These are phyloP conservation scores for Ennomos erosarius DNA, from an alignment of 2,888 invertebrate genomes.

Conservation along the genomic window DNA sequence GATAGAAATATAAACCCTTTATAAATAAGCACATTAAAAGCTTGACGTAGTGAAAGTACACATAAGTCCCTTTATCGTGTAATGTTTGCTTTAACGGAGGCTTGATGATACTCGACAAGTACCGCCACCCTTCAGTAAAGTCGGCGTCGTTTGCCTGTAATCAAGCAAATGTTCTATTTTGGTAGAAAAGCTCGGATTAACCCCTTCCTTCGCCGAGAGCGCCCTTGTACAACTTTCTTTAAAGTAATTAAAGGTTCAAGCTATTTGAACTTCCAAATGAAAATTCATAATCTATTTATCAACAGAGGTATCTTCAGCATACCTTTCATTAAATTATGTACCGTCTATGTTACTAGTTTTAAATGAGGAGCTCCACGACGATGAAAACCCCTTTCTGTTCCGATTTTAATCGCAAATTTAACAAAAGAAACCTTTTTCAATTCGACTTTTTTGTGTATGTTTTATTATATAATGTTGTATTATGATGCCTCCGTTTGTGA, in stretches of 20 bases:
- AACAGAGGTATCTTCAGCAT: constrained; percentile 50
- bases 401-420: neutral
- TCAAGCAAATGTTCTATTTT: constrained; percentile 72
- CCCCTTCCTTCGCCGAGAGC: constrained; percentile 59
- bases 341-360: constrained; percentile 1
- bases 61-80: constrained; percentile 42
- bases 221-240: constrained; percentile 72
- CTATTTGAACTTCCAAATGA: constrained; percentile 69
- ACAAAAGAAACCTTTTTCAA: too few species aligned
- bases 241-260: constrained; percentile 76
- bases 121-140: constrained; percentile 38
- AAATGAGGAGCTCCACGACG: neutral
- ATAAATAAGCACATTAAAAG: constrained; percentile 24
- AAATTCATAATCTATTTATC: constrained; percentile 72
- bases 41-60: constrained; percentile 31
- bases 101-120: constrained; percentile 46
- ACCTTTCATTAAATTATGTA: constrained; percentile 35
- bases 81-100: constrained; percentile 44
- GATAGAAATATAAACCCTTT: constrained; percentile 10
- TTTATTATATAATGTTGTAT: too few species aligned
- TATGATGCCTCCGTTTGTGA: too few species aligned
- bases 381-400: constrained; percentile 1
- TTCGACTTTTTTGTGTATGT: too few species aligned
- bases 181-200: constrained; percentile 64
- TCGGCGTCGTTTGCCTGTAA: constrained; percentile 36